Evolutionary conservation across 2,797 vertebrate species (phyloP), one percentile per base, ranked within the genome.

Genomic region (Triplophysa bombifrons): DNA sequence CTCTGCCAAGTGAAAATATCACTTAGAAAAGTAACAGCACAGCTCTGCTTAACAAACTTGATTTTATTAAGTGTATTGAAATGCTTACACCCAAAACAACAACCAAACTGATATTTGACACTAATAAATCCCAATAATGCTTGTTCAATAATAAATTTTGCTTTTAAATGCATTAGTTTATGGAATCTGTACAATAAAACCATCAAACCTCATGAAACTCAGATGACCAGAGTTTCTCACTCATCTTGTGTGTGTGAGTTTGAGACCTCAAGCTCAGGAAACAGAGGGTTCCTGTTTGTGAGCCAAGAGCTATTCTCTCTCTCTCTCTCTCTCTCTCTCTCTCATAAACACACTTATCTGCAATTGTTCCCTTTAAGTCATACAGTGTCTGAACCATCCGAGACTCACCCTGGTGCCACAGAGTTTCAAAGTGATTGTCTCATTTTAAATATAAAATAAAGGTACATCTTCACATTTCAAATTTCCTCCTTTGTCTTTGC

Each of bases 281-380:
- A 91, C 92, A 94, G 92, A 92, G 91, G 86, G 85, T 93, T 94
- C 93, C 92, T 94, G 93, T 94, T 94, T 90, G 90, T 87, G 79
- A 91, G 78, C 70, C 74, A 77, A 84, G 82, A 84, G 85, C 90
- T 86, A 92, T 93, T 93, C 91, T 93, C 91, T 87, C 88, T 38
- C 84, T 88, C 76, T 60, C 80, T 74, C 70, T 56, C 79, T 90
- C 60, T 85, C 83, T 87, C 70, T 74, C 70, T 56, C 80, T 87
- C 79, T 71, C 76, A 68, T 70, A 66, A 83, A 89, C 85, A 91
- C 73, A 88, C 85, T 88, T 76, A 74, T 84, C 79, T 87, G 38
- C 68, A 63, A 77, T 72, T 76, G 82, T 72, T 83, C 67, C 61
- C 61, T 80, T 80, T 80, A 80, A 76, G 66, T 75, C 16, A 78